Base-by-base conservation (phyloP, 2,797 vertebrate genomes). In the Octomys mimax region DNA sequence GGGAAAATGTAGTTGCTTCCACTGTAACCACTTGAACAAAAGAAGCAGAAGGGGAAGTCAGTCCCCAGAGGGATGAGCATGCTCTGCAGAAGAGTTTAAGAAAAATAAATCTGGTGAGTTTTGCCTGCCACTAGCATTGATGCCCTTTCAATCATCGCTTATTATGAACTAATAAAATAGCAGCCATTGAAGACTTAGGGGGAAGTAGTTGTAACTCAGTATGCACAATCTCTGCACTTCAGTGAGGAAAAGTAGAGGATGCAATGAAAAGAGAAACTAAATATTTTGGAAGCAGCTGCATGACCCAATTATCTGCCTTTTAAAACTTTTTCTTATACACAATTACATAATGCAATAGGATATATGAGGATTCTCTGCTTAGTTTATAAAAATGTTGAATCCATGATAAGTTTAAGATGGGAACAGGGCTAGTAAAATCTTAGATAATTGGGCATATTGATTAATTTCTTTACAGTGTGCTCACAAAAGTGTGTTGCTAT, bases 231-330 rank as follows among this genome's bases (percentile, higher is more conserved):
- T 89, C 68, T 92, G 52, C 36, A 42, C 89, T 88, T 94, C 64
- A 89, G 28, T 71, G 36, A 85, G n/a, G 62, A 81, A 92, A 89
- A 95, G 59, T 68, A 97, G 95, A 80, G 59, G 33, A 91, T 80
- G 54, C 52, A 95, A 54, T 91, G 66, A 59, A 77, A 91, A 95
- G 0, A 19, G 87, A 96, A 94, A 89, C 52, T 46, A 71, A 95
- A 79, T 39, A 84, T 46, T 95, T 83, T 42, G 68, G 88, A 95
- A 95, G 86, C 83, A 97, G 59, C 79, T 92, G n/a, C 33, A 54
- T 92, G 89, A 94, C 80, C 64, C 28, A 94, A 62, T 96, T 96
- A 18, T 95, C 31, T 94, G 9, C 70, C 81, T 75, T 94, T 93
- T 94, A 80, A 95, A 95, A 92, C 52, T 46, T 94, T 95, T 92